A percentile compares a stretch with the other conserved stretches of the same genome.
Conservation (phyloP, 2,797 vertebrate species). For the Miichthys miiuy region DNA sequence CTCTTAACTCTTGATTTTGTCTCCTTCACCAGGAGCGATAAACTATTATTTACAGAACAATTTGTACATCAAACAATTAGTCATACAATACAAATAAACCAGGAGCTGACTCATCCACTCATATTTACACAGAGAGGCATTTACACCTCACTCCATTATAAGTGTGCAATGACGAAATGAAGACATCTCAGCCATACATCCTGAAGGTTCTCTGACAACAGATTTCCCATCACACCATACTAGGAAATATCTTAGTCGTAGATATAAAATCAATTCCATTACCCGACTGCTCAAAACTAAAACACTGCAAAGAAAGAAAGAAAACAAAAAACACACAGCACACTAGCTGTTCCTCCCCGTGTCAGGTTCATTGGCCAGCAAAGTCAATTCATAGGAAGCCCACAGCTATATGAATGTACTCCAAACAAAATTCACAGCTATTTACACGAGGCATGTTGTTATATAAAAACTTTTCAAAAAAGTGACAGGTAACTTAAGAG, state of each 20-base stretch:
- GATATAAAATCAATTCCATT: conserved; percentile 38
- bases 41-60: conserved; percentile 81
- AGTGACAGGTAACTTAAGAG: conserved; percentile 46
- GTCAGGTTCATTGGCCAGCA: conserved; percentile 53
- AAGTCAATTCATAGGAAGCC: conserved; percentile 54
- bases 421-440: conserved; percentile 53
- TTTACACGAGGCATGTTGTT: conserved; percentile 70
- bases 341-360: conserved; percentile 48
- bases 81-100: conserved; percentile 48
- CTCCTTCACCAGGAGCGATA: conserved; percentile 64
- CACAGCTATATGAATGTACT: conserved; percentile 42
- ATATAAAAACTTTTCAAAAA: conserved; percentile 49
- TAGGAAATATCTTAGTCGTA: conserved; percentile 51
- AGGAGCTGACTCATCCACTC: conserved; percentile 34
- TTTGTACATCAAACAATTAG: conserved; percentile 70
- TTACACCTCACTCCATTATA: conserved; percentile 40
- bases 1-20: conserved; percentile 54
- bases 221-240: conserved; percentile 47
- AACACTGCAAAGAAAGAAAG: conserved; percentile 64
- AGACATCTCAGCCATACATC: conserved; percentile 27
- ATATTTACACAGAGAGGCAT: conserved; percentile 63
- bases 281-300: conserved; percentile 29
- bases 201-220: conserved; percentile 32
- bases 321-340: conserved; percentile 26
- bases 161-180: conserved; percentile 68